These are phyloP conservation scores for Antitype chi DNA, from an alignment of 2,888 invertebrate genomes.

Conservation along the genomic window DNA sequence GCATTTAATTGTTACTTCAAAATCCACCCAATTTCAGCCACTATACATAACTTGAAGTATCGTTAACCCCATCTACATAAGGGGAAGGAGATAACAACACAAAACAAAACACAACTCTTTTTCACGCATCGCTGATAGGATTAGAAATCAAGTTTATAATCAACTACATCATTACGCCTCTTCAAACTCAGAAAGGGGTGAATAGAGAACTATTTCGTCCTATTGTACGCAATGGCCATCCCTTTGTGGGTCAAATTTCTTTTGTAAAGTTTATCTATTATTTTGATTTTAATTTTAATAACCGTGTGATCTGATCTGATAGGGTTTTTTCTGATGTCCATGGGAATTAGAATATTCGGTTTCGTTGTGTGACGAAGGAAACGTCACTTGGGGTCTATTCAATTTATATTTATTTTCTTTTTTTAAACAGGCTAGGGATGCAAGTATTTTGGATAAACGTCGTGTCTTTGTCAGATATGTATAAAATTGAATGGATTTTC, in stretches of 20 bases:
- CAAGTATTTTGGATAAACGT: neutral
- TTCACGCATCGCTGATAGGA: slow-evolving; percentile 69
- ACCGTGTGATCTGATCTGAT: slow-evolving; percentile 72
- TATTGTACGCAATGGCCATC: slow-evolving; percentile 55
- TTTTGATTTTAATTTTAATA: slow-evolving; percentile 74
- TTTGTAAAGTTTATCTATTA: slow-evolving; percentile 73
- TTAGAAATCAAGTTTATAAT: slow-evolving; percentile 59
- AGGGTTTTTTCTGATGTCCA: slow-evolving; percentile 32
- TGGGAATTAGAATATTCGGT: slow-evolving; percentile 55
- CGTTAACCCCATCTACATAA: slow-evolving; percentile 19
- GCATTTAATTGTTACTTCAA: neutral
- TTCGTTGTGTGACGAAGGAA: slow-evolving; percentile 31
- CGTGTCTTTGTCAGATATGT: neutral
- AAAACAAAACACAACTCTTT: slow-evolving; percentile 44
- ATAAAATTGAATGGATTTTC: neutral
- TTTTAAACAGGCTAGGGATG: neutral
- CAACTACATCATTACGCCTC: slow-evolving; percentile 56
- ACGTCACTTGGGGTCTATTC: slow-evolving; percentile 27
- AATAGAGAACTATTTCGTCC: slow-evolving; percentile 52
- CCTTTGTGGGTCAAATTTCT: slow-evolving; percentile 73
- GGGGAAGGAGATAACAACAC: slow-evolving; percentile 28
- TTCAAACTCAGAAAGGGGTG: slow-evolving; percentile 62
- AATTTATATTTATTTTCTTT: slow-evolving; percentile 2
- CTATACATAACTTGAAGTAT: slow-evolving; percentile 19
- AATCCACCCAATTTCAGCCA: neutral